phyloP scores from a whole-genome alignment of 2,888 invertebrate genomes.

The Belgica antarctica region DNA sequence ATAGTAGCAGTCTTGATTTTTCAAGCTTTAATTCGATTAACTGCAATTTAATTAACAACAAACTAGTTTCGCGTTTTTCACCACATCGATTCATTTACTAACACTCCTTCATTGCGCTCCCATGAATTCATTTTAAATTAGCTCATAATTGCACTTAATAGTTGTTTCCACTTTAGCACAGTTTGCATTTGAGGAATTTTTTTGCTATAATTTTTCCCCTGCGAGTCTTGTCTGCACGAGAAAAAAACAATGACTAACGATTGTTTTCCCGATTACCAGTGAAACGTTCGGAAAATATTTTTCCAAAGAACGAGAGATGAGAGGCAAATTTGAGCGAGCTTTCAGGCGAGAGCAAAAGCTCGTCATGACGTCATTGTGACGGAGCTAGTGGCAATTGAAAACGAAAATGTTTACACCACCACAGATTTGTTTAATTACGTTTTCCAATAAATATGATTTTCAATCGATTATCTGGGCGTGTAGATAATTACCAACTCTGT shows the following conservation, averaged over 20 bases:
- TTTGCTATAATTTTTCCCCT: slow-evolving; percentile 9
- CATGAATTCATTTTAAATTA: background rate
- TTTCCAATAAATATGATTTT: no score
- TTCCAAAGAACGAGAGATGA: slow-evolving; percentile 6
- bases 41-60: slow-evolving; percentile 6
- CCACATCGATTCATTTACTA: background rate
- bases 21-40: background rate
- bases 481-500: no score
- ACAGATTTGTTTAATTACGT: background rate
- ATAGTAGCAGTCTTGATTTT: no score
- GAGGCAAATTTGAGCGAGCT: background rate
- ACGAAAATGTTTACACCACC: background rate
- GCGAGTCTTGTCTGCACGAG: slow-evolving; percentile 13
- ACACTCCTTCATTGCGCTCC: background rate
- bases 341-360: no score
- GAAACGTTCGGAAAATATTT: slow-evolving; percentile 2
- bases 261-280: background rate
- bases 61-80: background rate
- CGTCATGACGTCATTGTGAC: no score
- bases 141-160: slow-evolving; percentile 2
- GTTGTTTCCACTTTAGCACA: background rate
- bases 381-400: background rate
- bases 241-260: background rate
- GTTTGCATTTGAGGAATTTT: background rate
- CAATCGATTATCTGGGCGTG: no score